These are phyloP conservation scores for Scomber scombrus DNA, from an alignment of 2,113 vertebrate species.

Conservation along the genomic window DNA sequence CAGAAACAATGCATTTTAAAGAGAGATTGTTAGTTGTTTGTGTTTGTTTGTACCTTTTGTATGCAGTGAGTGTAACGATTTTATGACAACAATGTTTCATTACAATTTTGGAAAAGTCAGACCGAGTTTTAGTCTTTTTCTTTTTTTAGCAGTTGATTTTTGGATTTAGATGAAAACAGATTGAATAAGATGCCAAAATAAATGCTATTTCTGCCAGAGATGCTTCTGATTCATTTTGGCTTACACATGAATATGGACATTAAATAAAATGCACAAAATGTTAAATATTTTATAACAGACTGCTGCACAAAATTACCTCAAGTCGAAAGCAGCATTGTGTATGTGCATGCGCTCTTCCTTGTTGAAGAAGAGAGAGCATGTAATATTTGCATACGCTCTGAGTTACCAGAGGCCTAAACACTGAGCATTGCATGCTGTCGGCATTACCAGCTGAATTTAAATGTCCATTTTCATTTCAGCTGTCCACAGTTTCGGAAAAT, in stretches of 20 bases:
- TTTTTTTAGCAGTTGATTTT: not conserved
- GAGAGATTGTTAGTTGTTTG: not conserved
- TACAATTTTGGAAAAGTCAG: constrained; percentile 1
- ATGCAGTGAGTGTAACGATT: not conserved
- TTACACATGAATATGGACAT: constrained; percentile 6
- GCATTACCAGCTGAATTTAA: constrained; percentile 55
- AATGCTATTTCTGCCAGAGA: not conserved
- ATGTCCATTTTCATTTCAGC: constrained; percentile 65
- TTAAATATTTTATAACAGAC: not conserved
- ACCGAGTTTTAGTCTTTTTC: not conserved
- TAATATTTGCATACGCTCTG: constrained; percentile 66
- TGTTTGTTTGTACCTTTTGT: constrained; percentile 1
- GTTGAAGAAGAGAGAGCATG: constrained; percentile 18
- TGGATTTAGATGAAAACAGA: not conserved
- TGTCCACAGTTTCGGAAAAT: constrained; percentile 45
- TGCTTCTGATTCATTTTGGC: constrained; percentile 1
- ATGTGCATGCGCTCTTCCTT: constrained; percentile 20
- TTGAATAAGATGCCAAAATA: not conserved
- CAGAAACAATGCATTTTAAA: constrained; percentile 19
- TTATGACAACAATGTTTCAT: constrained; percentile 1
- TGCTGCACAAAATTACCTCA: too few relatives aligned
- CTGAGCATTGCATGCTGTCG: constrained; percentile 19
- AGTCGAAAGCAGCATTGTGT: too few relatives aligned
- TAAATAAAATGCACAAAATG: constrained; percentile 16
- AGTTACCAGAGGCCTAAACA: constrained; percentile 49